phyloP scores from a whole-genome alignment of 2,888 invertebrate species.

The Epirrita christyi region DNA sequence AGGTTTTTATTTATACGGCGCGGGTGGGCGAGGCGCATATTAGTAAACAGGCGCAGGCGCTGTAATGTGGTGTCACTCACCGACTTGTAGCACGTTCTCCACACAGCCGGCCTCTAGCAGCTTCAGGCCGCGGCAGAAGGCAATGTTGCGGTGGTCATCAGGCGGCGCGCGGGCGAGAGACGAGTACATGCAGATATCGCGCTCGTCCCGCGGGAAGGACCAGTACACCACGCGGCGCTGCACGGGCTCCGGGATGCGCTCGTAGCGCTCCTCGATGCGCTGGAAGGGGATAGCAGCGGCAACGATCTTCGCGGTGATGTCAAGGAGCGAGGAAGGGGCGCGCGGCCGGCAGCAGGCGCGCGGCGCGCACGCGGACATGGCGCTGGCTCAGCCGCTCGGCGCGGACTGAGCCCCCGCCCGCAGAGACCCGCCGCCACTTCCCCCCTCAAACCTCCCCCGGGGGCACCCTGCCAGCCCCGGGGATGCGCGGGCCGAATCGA shows the following conservation, averaged over 20 bases:
- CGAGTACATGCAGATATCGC: slow-evolving; percentile 96
- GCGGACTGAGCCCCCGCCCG: slow-evolving; percentile 73
- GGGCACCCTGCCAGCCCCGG: slow-evolving; percentile 55
- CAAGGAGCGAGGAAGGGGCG: slow-evolving; percentile 90
- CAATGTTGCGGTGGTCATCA: slow-evolving; percentile 91
- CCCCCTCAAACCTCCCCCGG: slow-evolving; percentile 41
- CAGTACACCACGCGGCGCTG: slow-evolving; percentile 94
- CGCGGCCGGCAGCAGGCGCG: slow-evolving; percentile 83
- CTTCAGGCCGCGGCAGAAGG: slow-evolving; percentile 94
- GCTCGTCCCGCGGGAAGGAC: slow-evolving; percentile 94
- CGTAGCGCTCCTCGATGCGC: slow-evolving; percentile 93
- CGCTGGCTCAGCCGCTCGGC: slow-evolving; percentile 83
- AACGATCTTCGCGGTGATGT: slow-evolving; percentile 93
- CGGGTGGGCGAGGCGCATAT: slow-evolving; percentile 84
- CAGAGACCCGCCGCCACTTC: slow-evolving; percentile 38
- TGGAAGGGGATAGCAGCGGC: slow-evolving; percentile 94
- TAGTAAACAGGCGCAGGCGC: slow-evolving; percentile 85
- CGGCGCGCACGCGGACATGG: slow-evolving; percentile 82
- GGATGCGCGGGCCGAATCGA: slow-evolving; percentile 79
- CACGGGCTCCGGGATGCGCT: slow-evolving; percentile 95
- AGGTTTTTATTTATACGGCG: slow-evolving; percentile 84
- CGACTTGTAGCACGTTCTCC: slow-evolving; percentile 94
- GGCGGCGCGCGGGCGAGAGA: slow-evolving; percentile 87
- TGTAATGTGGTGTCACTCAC: slow-evolving; percentile 85
- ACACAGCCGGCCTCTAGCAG: slow-evolving; percentile 93